A percentile compares a stretch with the other conserved stretches of the same genome.
Evolutionary conservation across 2,113 vertebrate species (phyloP).

Genomic region (Dunckerocampus dactyliophorus): DNA sequence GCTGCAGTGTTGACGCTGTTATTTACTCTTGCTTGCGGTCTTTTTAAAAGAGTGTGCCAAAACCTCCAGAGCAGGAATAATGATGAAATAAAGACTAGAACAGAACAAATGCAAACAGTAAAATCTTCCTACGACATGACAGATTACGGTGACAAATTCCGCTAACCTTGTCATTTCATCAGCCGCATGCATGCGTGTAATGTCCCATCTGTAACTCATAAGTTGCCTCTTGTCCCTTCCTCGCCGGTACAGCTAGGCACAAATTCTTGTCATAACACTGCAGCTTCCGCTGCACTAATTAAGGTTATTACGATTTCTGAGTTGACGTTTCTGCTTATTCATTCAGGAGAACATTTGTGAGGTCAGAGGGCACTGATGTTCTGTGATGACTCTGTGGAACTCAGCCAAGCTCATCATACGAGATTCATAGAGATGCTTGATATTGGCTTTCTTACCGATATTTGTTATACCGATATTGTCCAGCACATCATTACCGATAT

Average conservation of each 20-base stretch:
- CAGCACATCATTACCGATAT: too few species aligned
- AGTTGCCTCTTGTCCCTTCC: slow-evolving; percentile 21
- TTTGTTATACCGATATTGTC: too few species aligned
- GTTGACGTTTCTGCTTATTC: too few species aligned
- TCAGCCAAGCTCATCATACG: too few species aligned
- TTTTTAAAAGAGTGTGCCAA: neutral
- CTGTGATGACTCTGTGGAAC: too few species aligned
- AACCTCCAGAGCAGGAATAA: neutral
- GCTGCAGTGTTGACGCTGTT: slow-evolving; percentile 10
- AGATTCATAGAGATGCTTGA: too few species aligned
- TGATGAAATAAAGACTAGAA: slow-evolving; percentile 1
- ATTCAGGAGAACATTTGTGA: too few species aligned
- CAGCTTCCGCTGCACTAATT: slow-evolving; percentile 10
- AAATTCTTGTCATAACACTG: slow-evolving; percentile 6
- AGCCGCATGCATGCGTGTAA: slow-evolving; percentile 25
- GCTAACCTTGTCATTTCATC: slow-evolving; percentile 52
- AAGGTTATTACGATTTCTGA: too few species aligned
- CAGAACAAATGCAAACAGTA: slow-evolving; percentile 1
- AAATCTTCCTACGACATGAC: slow-evolving; percentile 19
- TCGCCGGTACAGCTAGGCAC: slow-evolving; percentile 14
- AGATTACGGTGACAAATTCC: slow-evolving; percentile 56
- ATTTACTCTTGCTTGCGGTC: neutral
- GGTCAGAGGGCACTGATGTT: too few species aligned
- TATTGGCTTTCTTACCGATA: too few species aligned
- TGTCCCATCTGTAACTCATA: slow-evolving; percentile 56